Percentiles rank a stretch among this genome's conserved stretches.
Evolutionary conservation across 2,888 invertebrate genomes (phyloP).

Genomic region (Metalampra italica): DNA sequence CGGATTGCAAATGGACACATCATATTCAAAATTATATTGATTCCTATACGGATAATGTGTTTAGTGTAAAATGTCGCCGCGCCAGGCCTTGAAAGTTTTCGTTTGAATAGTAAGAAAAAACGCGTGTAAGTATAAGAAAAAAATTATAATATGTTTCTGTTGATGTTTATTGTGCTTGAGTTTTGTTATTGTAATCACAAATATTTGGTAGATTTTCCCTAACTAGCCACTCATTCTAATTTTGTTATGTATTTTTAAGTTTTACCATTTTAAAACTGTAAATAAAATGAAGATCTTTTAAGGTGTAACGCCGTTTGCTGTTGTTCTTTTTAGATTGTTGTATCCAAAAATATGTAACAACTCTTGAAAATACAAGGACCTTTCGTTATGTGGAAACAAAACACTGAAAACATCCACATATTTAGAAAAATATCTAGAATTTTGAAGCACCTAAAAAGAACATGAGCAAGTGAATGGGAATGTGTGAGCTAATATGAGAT

Average conservation of each 20-base stretch:
- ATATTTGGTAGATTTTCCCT: conserved; percentile 59
- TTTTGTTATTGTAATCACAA: conserved; percentile 69
- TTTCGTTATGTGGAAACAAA: background rate
- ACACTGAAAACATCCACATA: no score
- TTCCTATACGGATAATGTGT: no score
- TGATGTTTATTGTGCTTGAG: conserved; percentile 66
- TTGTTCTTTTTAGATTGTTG: background rate
- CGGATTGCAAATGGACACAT: no score
- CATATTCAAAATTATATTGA: no score
- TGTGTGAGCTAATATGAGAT: conserved; percentile 35
- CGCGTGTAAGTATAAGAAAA: conserved; percentile 46
- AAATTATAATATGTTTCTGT: conserved; percentile 70
- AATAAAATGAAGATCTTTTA: conserved; percentile 63
- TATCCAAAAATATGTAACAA: no score
- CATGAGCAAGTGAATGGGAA: conserved; percentile 23
- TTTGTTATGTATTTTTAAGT: conserved; percentile 77
- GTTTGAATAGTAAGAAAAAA: conserved; percentile 28
- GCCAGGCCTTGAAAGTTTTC: conserved; percentile 16
- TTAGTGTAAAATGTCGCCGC: background rate
- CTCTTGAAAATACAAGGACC: no score
- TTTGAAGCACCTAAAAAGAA: conserved; percentile 5
- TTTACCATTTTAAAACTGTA: conserved; percentile 64
- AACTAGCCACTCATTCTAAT: conserved; percentile 65
- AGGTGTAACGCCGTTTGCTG: conserved; percentile 41
- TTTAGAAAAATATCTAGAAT: background rate